Evolutionary conservation across 1,140 invertebrate genomes (phyloP), one percentile per base, ranked within the genome.

Genomic region (Brachionus plicatilis): DNA sequence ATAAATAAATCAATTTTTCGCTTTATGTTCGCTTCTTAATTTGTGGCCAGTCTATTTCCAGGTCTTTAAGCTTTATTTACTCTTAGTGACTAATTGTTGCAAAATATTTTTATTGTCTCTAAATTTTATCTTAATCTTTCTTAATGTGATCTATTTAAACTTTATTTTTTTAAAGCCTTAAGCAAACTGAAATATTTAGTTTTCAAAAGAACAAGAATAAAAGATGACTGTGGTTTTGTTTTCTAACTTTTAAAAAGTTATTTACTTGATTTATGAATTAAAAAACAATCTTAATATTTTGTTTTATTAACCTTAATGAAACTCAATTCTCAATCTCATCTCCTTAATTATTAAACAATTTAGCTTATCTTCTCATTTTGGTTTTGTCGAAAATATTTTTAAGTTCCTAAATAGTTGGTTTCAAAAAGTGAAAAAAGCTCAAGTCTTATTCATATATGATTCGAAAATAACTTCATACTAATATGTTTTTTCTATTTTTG

Each of bases 231-330:
- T 72, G 68, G 68, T 37, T 72, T 72, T 41, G 17, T 72, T 68
- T 24, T 68, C 33, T 68, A 33, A 33, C 33, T 68, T 68, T 41
- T n/a, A 33, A 33, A 72, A 72, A 72, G 68, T 72, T 72, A 72
- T 72, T 72, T 72, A 72, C 33, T 72, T 72, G 43, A 72, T 72
- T 72, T 72, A 47, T 72, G 68, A 72, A 72, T 72, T 68, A 68
- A 68, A 68, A 68, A 68, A 68, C 29, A 72, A 72, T 72, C 68
- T 72, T 72, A 43, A 72, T 20, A 43, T 17, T 72, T 72, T 72
- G 41, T 68, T 68, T 68, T 33, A 33, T 68, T 68, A 33, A 33
- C 66, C 66, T 68, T 33, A 72, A 72, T 43, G 20, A 72, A 72
- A 72, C 33, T 72, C 53, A 60, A 72, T 72, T 72, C 17, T 72